Evolutionary conservation across 2,797 vertebrate genomes (phyloP).

Genomic region (Hemibagrus guttatus): DNA sequence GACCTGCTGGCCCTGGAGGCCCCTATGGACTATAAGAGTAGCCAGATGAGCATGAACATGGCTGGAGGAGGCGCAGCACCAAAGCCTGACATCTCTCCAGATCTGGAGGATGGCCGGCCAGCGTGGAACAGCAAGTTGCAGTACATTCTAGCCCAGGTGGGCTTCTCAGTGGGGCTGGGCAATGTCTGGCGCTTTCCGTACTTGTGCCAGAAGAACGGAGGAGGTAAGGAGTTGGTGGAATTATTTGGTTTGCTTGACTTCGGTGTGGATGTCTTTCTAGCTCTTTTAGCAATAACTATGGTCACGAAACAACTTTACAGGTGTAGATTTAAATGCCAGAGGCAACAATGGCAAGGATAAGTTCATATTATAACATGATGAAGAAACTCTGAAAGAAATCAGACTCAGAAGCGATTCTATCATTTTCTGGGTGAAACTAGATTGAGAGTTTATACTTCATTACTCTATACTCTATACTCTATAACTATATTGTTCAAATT

Average conservation of each 20-base stretch:
- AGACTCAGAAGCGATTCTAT: neutral
- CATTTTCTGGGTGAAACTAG: neutral
- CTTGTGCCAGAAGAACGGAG: slow-evolving; percentile 97
- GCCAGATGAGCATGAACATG: slow-evolving; percentile 85
- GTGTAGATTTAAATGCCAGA: neutral
- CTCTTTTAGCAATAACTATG: neutral
- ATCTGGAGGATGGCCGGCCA: slow-evolving; percentile 87
- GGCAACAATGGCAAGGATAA: neutral
- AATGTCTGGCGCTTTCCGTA: slow-evolving; percentile 99
- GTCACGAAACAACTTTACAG: neutral
- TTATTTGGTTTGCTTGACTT: neutral
- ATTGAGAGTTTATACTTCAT: neutral
- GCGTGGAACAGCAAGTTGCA: slow-evolving; percentile 97
- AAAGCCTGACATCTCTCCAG: slow-evolving; percentile 77
- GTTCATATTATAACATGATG: neutral
- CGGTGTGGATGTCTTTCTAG: neutral
- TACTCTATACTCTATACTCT: neutral
- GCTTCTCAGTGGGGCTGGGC: slow-evolving; percentile 94
- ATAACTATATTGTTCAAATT: neutral
- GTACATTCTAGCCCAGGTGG: slow-evolving; percentile 96
- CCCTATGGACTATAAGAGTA: slow-evolving; percentile 94
- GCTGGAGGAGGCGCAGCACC: slow-evolving; percentile 67
- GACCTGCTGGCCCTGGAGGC: slow-evolving; percentile 94
- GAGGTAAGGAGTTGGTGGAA: slow-evolving; percentile 77
- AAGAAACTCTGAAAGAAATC: neutral